Evolutionary conservation across 1,140 invertebrate genomes (phyloP).

Genomic region (Aethina tumida): DNA sequence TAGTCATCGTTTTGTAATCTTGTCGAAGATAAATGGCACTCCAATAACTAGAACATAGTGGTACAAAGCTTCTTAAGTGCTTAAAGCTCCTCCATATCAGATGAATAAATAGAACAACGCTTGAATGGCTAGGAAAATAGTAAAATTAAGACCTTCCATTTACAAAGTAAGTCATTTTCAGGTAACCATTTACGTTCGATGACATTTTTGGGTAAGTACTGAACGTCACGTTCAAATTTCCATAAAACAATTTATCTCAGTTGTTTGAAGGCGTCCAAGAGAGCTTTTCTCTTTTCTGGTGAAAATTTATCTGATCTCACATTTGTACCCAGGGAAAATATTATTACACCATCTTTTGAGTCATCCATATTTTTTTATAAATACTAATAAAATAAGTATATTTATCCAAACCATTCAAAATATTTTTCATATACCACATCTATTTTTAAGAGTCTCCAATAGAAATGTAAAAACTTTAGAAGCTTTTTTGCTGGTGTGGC

Average conservation of each 20-base stretch:
- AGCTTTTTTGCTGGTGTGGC: constrained; percentile 16
- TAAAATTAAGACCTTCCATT: background rate
- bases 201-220: constrained; percentile 39
- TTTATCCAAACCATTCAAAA: background rate
- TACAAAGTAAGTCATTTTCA: constrained; percentile 48
- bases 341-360: constrained; percentile 38
- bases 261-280: constrained; percentile 37
- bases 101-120: constrained; percentile 26
- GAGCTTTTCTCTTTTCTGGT: constrained; percentile 27
- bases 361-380: constrained; percentile 38
- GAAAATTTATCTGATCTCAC: constrained; percentile 36
- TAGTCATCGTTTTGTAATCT: constrained; percentile 8
- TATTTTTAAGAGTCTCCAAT: no score
- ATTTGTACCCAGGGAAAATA: constrained; percentile 40
- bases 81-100: constrained; percentile 24
- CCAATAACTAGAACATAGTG: constrained; percentile 41
- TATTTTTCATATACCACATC: no score
- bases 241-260: constrained; percentile 41
- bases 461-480: no score
- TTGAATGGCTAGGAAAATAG: constrained; percentile 22
- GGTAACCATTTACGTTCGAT: constrained; percentile 42
- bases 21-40: constrained; percentile 35
- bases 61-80: constrained; percentile 38
- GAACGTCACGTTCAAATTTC: constrained; percentile 41
- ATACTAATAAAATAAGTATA: constrained; percentile 33